Conservation (phyloP, 2,888 invertebrate species). For the Thymelicus sylvestris region DNA sequence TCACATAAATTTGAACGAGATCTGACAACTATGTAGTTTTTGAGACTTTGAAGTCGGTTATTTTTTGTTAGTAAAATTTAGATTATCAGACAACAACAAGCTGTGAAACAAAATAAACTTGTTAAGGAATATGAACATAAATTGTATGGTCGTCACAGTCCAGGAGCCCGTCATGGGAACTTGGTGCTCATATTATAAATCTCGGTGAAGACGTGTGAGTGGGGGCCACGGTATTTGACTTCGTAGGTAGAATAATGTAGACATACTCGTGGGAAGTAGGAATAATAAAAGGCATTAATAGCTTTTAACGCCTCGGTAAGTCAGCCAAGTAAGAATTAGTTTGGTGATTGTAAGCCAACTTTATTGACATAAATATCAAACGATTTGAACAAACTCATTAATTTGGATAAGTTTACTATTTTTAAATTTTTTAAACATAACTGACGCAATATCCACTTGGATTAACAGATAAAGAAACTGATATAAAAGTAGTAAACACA, state of each 20-base stretch:
- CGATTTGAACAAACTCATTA: no score
- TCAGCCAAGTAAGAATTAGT: slow-evolving; percentile 13
- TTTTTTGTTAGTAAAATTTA: no score
- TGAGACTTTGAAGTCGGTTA: no score
- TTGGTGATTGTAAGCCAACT: slow-evolving; percentile 23
- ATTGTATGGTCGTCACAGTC: slow-evolving; percentile 54
- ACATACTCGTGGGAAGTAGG: slow-evolving; percentile 53
- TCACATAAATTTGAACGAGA: no score
- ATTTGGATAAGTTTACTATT: background rate
- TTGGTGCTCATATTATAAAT: slow-evolving; percentile 62
- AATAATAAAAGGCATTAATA: slow-evolving; percentile 39
- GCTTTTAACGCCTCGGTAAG: slow-evolving; percentile 31
- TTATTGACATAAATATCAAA: background rate
- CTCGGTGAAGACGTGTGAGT: slow-evolving; percentile 55
- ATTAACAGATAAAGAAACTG: background rate
- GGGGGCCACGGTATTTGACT: slow-evolving; percentile 56
- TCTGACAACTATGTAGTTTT: no score
- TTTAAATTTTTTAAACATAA: slow-evolving; percentile 16
- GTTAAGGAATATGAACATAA: slow-evolving; percentile 35
- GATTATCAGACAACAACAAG: slow-evolving; percentile 1
- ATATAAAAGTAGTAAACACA: background rate
- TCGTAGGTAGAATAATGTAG: slow-evolving; percentile 51
- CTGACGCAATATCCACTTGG: background rate
- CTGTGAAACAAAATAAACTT: background rate
- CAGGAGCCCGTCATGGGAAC: slow-evolving; percentile 77